These are phyloP conservation scores for Mormoops blainvillei DNA, from an alignment of 2,113 vertebrate species.

Conservation along the genomic window DNA sequence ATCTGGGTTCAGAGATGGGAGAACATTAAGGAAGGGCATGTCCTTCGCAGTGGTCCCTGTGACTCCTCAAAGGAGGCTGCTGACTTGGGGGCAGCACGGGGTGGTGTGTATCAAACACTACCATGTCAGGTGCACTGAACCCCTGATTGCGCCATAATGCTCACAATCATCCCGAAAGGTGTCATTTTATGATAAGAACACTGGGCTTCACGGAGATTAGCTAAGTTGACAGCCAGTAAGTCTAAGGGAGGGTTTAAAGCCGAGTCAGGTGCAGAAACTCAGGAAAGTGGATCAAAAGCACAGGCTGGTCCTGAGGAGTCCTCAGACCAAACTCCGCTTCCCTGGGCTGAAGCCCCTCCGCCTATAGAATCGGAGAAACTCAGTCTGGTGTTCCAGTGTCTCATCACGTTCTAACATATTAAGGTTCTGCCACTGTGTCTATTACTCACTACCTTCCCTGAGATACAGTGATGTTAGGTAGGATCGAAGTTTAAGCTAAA, in stretches of 20 bases:
- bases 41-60: background rate
- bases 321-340: background rate
- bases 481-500: slow-evolving; percentile 64
- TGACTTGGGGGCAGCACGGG: background rate
- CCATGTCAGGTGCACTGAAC: too few species aligned
- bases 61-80: background rate
- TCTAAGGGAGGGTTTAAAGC: background rate
- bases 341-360: background rate
- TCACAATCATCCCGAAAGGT: background rate
- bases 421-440: background rate
- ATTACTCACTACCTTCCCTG: background rate
- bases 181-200: background rate
- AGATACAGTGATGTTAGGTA: slow-evolving; percentile 1
- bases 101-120: rapidly evolving
- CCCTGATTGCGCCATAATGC: rapidly evolving
- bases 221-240: background rate
- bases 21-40: background rate
- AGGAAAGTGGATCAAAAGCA: background rate
- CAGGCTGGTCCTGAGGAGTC: background rate
- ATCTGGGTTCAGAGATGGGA: background rate
- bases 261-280: background rate
- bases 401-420: background rate
- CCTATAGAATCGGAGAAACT: rapidly evolving
- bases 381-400: background rate
- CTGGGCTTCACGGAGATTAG: background rate